These are phyloP conservation scores for Amiota minor DNA, from an alignment of 2,888 invertebrate species.

Conservation along the genomic window DNA sequence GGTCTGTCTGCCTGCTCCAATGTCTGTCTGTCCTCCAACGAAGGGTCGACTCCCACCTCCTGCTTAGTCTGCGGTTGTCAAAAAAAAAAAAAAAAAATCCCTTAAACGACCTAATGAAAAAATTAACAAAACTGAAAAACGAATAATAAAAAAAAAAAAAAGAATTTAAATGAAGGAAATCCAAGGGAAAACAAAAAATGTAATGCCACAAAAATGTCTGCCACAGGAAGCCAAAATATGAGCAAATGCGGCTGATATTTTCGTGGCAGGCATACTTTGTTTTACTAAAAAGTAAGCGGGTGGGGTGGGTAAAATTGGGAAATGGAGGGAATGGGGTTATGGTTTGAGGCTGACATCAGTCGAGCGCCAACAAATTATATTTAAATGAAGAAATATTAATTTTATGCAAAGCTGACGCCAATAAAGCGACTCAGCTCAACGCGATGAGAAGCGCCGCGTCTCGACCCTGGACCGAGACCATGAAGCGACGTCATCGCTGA, in stretches of 20 bases:
- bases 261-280: too few relatives aligned
- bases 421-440: slow-evolving; percentile 46
- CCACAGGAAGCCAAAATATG: slow-evolving; percentile 33
- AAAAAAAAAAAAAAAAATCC: too few relatives aligned
- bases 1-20: too few relatives aligned
- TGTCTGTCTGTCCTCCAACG: background rate
- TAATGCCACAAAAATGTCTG: slow-evolving; percentile 1
- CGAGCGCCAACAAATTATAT: slow-evolving; percentile 25
- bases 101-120: slow-evolving; percentile 52
- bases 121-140: slow-evolving; percentile 55
- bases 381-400: slow-evolving; percentile 56
- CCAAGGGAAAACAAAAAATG: slow-evolving; percentile 44
- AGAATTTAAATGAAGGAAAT: slow-evolving; percentile 51
- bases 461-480: background rate
- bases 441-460: background rate
- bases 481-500: background rate
- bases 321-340: background rate
- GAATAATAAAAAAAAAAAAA: slow-evolving; percentile 50
- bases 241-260: slow-evolving; percentile 24
- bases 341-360: background rate
- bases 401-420: slow-evolving; percentile 60
- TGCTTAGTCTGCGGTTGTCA: slow-evolving; percentile 65
- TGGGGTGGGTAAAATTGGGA: background rate
- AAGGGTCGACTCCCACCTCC: slow-evolving; percentile 48
- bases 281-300: too few relatives aligned